These are phyloP conservation scores for Drosophila sulfurigaster DNA, from an alignment of 1,140 invertebrate species.

Conservation along the genomic window DNA sequence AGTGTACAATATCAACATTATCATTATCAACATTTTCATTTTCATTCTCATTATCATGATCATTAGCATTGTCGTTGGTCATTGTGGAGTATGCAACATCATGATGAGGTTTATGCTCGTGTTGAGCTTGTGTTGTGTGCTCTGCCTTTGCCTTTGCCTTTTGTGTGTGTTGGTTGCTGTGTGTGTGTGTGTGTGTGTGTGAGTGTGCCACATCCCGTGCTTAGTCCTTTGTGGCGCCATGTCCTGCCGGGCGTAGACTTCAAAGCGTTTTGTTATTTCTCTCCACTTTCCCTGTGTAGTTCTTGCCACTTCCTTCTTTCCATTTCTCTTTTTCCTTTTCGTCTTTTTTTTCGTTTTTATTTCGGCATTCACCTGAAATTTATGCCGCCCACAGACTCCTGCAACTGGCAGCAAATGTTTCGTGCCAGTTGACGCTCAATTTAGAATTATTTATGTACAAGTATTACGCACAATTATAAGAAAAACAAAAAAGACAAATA, in stretches of 20 bases:
- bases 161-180: neutral
- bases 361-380: conserved; percentile 26
- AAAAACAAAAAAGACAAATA: conserved; percentile 25
- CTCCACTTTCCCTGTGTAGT: conserved; percentile 7
- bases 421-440: conserved; percentile 50
- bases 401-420: conserved; percentile 45
- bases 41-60: neutral
- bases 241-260: conserved; percentile 28
- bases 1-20: conserved; percentile 19
- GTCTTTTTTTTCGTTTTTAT: neutral
- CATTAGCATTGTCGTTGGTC: neutral
- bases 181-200: conserved; percentile 5
- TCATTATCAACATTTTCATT: conserved; percentile 13
- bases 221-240: conserved; percentile 27
- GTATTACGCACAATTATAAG: conserved; percentile 44
- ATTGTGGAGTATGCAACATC: neutral
- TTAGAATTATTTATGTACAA: conserved; percentile 44
- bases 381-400: conserved; percentile 24
- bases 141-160: neutral
- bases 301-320: conserved; percentile 19
- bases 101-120: conserved; percentile 33
- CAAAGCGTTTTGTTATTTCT: conserved; percentile 35
- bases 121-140: conserved; percentile 9
- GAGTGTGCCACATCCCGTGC: conserved; percentile 21
- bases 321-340: conserved; percentile 11